Base-by-base conservation (phyloP, 2,797 vertebrate species). In the Strix occidentalis region DNA sequence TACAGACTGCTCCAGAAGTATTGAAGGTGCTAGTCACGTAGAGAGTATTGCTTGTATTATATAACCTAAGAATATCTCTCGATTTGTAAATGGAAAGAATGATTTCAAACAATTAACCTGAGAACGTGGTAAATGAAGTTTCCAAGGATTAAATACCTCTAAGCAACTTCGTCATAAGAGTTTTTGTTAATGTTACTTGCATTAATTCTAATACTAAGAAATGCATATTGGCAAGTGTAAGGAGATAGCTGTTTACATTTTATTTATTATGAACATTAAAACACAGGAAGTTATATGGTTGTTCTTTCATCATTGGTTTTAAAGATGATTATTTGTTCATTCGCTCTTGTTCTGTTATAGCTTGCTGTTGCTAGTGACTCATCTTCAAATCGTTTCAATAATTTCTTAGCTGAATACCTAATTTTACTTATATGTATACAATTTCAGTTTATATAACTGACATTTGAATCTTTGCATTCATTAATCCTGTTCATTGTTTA, bases 401-500 rank as follows among this genome's bases (percentile, higher is more conserved):
- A 63, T 82, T 91, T 93, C 87, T 93, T 87, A 61, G 46, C 69
- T 91, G 41, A 96, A 92, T 93, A 61, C 9, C 6, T 88, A 61
- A 94, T 89, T 96, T 43, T 88, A 89, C 33, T 75, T 94, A 82
- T 64, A 93, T 85, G 93, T 65, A 96, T 81, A 93, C 33, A 96
- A 95, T 96, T 98, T 95, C 72, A 70, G 18, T 92, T 97, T 93
- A 94, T 96, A 89, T 50, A 89, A 89, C 28, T 97, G 91, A 94
- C 87, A 92, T 95, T 96, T 96, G 74, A 96, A 93, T 96, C 56
- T 96, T 83, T 92, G 50, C 78, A 91, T 95, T 96, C 76, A 92
- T 97, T 96, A 97, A 95, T 60, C 69, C 83, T 97, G 76, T 78
- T 84, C 24, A 70, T 94, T 93, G 58, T 95, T 97, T 96, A 96